Evolutionary conservation across 37 sponge, comb jelly and placozoan genomes (phyloP).

Genomic region (Bolinopsis microptera): DNA sequence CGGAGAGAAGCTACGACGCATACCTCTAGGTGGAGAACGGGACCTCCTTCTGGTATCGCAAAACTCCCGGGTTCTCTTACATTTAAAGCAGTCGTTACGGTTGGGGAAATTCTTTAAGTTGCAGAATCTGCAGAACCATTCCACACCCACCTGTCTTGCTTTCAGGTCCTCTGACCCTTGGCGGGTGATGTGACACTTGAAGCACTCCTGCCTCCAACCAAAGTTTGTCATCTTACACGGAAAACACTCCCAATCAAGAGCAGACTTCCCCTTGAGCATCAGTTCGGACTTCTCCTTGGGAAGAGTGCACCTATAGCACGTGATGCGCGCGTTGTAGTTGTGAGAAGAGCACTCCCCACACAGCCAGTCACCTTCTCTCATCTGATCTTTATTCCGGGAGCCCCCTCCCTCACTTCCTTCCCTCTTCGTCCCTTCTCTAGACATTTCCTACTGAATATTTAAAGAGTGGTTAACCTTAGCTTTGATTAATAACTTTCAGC

Average conservation of each 20-base stretch:
- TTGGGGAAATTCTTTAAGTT: conserved; percentile 50
- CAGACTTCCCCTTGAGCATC: conserved; percentile 35
- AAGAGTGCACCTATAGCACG: conserved; percentile 25
- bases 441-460: conserved; percentile 32
- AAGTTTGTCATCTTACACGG: conserved; percentile 33
- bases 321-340: conserved; percentile 55
- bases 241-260: conserved; percentile 62
- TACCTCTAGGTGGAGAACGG: not conserved
- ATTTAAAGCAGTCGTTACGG: conserved; percentile 25
- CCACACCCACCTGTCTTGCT: conserved; percentile 11
- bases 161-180: not conserved
- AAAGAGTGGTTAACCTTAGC: not conserved
- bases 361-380: conserved; percentile 60
- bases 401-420: not conserved
- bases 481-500: too few relatives aligned
- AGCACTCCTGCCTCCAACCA: conserved; percentile 14
- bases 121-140: conserved; percentile 43
- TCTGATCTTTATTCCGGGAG: not conserved
- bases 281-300: conserved; percentile 37
- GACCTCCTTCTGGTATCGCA: not conserved
- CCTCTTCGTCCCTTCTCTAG: not conserved
- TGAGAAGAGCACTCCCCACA: conserved; percentile 42
- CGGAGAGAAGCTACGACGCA: not conserved
- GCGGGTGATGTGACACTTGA: conserved; percentile 8
- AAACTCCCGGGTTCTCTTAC: not conserved